phyloP scores from a whole-genome alignment of 2,797 vertebrate genomes.

The Urophycis tenuis region DNA sequence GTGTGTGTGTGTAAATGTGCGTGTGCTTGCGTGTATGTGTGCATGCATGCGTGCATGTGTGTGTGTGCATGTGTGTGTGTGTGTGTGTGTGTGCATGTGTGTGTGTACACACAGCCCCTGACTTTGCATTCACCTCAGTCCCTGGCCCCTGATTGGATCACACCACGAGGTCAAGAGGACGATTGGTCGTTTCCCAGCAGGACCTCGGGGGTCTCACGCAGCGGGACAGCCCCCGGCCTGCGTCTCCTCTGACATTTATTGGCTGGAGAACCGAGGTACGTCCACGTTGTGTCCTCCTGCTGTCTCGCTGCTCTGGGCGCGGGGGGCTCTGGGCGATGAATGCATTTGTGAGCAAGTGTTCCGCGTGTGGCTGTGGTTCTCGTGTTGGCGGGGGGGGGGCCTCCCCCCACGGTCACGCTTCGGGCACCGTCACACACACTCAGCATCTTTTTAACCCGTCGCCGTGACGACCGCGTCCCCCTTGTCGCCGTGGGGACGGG shows the following conservation, averaged over 20 bases:
- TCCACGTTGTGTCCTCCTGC: slow-evolving; percentile 30
- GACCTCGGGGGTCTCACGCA: slow-evolving; percentile 52
- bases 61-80: neutral
- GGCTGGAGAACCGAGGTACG: slow-evolving; percentile 53
- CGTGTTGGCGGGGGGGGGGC: neutral
- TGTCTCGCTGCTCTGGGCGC: slow-evolving; percentile 39
- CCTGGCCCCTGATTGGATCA: slow-evolving; percentile 71
- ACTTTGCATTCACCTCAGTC: slow-evolving; percentile 75
- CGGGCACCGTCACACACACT: slow-evolving; percentile 54
- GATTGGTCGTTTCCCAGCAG: slow-evolving; percentile 69
- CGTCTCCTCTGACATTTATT: slow-evolving; percentile 70
- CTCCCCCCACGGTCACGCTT: slow-evolving; percentile 51
- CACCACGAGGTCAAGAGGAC: slow-evolving; percentile 71
- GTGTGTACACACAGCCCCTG: slow-evolving; percentile 52
- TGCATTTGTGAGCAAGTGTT: neutral
- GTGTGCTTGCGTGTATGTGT: no score
- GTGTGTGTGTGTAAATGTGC: no score
- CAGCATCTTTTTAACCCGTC: slow-evolving; percentile 51
- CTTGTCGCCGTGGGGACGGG: slow-evolving; percentile 55
- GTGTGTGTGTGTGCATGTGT: neutral
- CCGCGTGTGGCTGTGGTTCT: neutral
- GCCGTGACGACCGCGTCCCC: slow-evolving; percentile 56
- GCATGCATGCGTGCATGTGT: neutral
- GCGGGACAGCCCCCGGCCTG: slow-evolving; percentile 59
- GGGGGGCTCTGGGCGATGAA: slow-evolving; percentile 13